Conservation (phyloP, 2,888 invertebrate genomes). For the Dione juno region DNA sequence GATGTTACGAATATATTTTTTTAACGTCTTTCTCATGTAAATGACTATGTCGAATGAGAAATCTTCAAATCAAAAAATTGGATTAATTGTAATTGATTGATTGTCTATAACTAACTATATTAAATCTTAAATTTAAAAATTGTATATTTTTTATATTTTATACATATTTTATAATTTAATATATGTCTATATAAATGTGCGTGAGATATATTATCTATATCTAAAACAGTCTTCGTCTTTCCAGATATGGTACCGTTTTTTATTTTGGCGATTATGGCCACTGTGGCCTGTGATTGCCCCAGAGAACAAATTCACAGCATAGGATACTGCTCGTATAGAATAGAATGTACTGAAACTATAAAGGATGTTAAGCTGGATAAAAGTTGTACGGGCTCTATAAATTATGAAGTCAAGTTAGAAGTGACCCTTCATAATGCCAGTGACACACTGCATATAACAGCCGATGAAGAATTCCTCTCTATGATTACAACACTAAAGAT, state of each 20-base stretch:
- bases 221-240: slow-evolving; percentile 42
- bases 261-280: slow-evolving; percentile 49
- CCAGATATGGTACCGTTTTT: slow-evolving; percentile 53
- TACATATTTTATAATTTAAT: too few species aligned
- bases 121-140: too few species aligned
- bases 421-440: slow-evolving; percentile 59
- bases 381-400: slow-evolving; percentile 64
- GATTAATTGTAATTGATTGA: too few species aligned
- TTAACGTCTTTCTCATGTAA: too few species aligned
- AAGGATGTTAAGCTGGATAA: slow-evolving; percentile 54
- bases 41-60: too few species aligned
- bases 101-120: too few species aligned
- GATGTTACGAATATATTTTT: too few species aligned
- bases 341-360: slow-evolving; percentile 60
- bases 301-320: slow-evolving; percentile 49
- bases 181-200: too few species aligned
- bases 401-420: slow-evolving; percentile 60
- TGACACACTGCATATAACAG: slow-evolving; percentile 53
- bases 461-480: slow-evolving; percentile 55
- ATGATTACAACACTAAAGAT: slow-evolving; percentile 61
- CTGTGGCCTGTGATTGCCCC: slow-evolving; percentile 58
- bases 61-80: too few species aligned
- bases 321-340: slow-evolving; percentile 57
- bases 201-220: not conserved
- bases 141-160: too few species aligned